phyloP scores from a whole-genome alignment of 2,113 vertebrate species.

The Mastomys natalensis region DNA sequence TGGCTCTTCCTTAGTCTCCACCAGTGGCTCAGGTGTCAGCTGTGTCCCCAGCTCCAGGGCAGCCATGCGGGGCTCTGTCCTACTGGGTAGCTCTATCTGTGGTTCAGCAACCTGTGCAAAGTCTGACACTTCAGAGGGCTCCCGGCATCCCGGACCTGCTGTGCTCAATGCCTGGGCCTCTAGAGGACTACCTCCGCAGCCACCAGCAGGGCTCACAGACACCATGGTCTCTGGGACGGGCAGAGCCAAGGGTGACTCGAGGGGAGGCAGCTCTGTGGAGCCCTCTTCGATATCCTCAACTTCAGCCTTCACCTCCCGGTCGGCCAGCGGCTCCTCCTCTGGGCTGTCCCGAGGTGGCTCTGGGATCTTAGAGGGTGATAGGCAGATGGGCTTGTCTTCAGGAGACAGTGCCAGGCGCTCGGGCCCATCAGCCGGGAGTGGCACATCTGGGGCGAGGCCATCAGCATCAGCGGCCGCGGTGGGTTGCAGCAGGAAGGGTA shows the following conservation, averaged over 20 bases:
- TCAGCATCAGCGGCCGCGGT: slow-evolving; percentile 87
- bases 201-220: slow-evolving; percentile 64
- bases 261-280: slow-evolving; percentile 79
- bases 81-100: slow-evolving; percentile 9
- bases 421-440: slow-evolving; percentile 86
- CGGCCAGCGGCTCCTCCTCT: slow-evolving; percentile 78
- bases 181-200: slow-evolving; percentile 78
- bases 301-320: slow-evolving; percentile 87
- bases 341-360: slow-evolving; percentile 84
- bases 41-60: slow-evolving; percentile 79
- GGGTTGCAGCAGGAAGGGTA: slow-evolving; percentile 93
- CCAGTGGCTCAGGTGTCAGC: slow-evolving; percentile 66
- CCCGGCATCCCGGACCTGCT: slow-evolving; percentile 84
- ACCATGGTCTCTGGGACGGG: slow-evolving; percentile 70
- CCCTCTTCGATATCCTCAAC: slow-evolving; percentile 85
- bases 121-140: slow-evolving; percentile 84
- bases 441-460: slow-evolving; percentile 87
- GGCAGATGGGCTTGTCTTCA: slow-evolving; percentile 90
- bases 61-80: slow-evolving; percentile 77
- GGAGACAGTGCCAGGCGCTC: slow-evolving; percentile 88
- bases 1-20: slow-evolving; percentile 84
- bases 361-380: slow-evolving; percentile 88
- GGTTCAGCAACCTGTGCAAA: slow-evolving; percentile 81
- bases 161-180: slow-evolving; percentile 80
- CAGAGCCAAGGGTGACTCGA: slow-evolving; percentile 79